Percentiles rank a stretch among this genome's conserved stretches.
These are phyloP conservation scores for Mallotus villosus DNA, from an alignment of 2,797 vertebrate species.

Conservation along the genomic window DNA sequence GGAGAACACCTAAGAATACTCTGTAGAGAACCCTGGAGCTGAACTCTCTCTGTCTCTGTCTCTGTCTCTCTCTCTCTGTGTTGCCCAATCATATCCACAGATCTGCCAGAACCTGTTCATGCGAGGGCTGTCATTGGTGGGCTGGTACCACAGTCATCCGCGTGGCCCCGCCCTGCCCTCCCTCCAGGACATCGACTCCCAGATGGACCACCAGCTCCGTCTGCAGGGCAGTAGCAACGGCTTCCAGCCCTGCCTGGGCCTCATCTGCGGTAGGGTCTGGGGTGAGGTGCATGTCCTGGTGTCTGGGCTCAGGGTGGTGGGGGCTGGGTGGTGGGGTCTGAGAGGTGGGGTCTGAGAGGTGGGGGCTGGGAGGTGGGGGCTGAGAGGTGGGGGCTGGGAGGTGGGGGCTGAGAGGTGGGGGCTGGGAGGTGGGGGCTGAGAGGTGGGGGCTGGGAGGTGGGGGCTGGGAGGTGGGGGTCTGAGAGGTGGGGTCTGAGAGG, in stretches of 20 bases:
- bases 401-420: slow-evolving; percentile 61
- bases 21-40: no score
- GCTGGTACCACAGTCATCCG: slow-evolving; percentile 98
- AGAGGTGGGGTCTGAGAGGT: no score
- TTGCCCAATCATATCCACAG: slow-evolving; percentile 57
- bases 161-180: slow-evolving; percentile 88
- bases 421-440: not conserved
- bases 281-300: not conserved
- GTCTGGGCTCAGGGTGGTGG: not conserved
- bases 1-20: not conserved
- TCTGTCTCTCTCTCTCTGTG: no score
- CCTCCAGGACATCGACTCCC: slow-evolving; percentile 91
- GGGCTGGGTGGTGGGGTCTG: not conserved
- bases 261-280: slow-evolving; percentile 88
- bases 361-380: no score
- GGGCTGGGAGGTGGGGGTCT: no score
- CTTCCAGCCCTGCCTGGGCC: slow-evolving; percentile 94
- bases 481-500: no score
- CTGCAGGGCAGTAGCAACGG: slow-evolving; percentile 92
- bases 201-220: slow-evolving; percentile 96
- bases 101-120: slow-evolving; percentile 95
- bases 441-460: no score
- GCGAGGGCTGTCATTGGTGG: slow-evolving; percentile 91
- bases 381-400: slow-evolving; percentile 28
- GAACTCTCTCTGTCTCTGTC: no score